phyloP scores from a whole-genome alignment of 2,888 invertebrate genomes.

The Hyppa rectilinea region DNA sequence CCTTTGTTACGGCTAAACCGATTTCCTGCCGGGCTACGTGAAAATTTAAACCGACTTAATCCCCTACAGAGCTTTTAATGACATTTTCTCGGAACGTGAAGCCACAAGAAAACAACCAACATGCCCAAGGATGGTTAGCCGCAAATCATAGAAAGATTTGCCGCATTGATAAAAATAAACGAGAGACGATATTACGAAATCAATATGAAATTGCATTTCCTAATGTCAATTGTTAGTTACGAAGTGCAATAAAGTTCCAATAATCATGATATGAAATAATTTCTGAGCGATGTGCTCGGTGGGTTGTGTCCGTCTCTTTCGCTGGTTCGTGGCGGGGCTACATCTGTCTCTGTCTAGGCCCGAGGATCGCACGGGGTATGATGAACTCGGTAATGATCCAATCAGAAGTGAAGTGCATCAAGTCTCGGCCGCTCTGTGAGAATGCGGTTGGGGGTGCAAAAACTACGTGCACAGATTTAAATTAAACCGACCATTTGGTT shows the following conservation, averaged over 20 bases:
- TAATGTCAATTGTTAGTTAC: constrained; percentile 91
- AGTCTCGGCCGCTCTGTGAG: constrained; percentile 88
- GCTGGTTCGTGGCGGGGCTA: constrained; percentile 58
- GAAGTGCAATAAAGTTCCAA: constrained; percentile 91
- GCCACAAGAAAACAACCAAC: constrained; percentile 87
- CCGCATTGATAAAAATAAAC: constrained; percentile 90
- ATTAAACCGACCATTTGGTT: constrained; percentile 88
- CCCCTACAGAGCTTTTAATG: constrained; percentile 89
- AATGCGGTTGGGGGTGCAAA: constrained; percentile 91
- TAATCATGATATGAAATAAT: constrained; percentile 91
- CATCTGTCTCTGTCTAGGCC: constrained; percentile 81
- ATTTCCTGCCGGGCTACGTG: constrained; percentile 89
- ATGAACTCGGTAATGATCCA: constrained; percentile 91
- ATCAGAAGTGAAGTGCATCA: constrained; percentile 91
- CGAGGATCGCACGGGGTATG: constrained; percentile 89
- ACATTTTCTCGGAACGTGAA: constrained; percentile 86
- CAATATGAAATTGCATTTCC: constrained; percentile 91
- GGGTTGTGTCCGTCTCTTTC: constrained; percentile 75
- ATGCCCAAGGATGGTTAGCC: constrained; percentile 85
- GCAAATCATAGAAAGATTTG: constrained; percentile 90
- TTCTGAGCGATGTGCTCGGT: constrained; percentile 86
- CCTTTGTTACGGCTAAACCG: constrained; percentile 88
- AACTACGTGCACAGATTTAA: constrained; percentile 88
- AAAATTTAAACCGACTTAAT: constrained; percentile 88
- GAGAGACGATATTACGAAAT: constrained; percentile 88